These are phyloP conservation scores for Gasterosteus nipponicus DNA, from an alignment of 2,113 vertebrate species.

Conservation along the genomic window DNA sequence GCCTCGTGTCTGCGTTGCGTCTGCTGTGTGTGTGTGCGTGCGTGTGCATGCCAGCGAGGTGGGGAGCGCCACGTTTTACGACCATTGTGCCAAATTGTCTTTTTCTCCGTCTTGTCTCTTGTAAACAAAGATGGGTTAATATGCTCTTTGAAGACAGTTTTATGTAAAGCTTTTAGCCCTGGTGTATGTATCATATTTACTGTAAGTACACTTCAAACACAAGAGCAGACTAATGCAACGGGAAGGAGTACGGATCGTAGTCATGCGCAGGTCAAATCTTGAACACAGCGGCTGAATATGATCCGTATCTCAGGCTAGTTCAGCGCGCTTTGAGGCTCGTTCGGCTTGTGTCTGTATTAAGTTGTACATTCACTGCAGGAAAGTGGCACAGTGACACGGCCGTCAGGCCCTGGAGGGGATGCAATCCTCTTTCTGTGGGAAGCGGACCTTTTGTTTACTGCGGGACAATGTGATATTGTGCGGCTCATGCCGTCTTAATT, in stretches of 20 bases:
- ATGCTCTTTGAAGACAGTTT: constrained; percentile 85
- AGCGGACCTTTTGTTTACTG: constrained; percentile 76
- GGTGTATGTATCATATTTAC: constrained; percentile 88
- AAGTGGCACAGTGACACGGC: constrained; percentile 64
- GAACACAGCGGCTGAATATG: constrained; percentile 70
- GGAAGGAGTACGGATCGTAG: constrained; percentile 72
- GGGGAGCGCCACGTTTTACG: constrained; percentile 77
- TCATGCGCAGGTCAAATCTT: constrained; percentile 74
- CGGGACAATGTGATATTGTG: constrained; percentile 80
- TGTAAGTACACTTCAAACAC: constrained; percentile 86
- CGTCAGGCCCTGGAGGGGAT: constrained; percentile 66
- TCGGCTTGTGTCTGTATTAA: constrained; percentile 56
- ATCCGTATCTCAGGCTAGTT: constrained; percentile 68
- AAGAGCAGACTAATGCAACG: constrained; percentile 70
- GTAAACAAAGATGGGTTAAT: constrained; percentile 88
- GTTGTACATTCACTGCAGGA: constrained; percentile 40
- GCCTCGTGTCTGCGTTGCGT: constrained; percentile 82
- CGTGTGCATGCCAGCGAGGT: constrained; percentile 60
- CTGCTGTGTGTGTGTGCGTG: constrained; percentile 65
- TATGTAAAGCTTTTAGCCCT: constrained; percentile 87
- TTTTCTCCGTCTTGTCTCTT: constrained; percentile 81
- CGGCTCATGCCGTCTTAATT: constrained; percentile 79
- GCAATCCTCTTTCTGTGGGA: constrained; percentile 72
- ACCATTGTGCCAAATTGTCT: constrained; percentile 83
- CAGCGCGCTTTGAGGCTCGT: constrained; percentile 44